Percentiles rank a stretch among this genome's conserved stretches.
Evolutionary conservation across 2,113 vertebrate genomes (phyloP).

Genomic region (Xyrauchen texanus): DNA sequence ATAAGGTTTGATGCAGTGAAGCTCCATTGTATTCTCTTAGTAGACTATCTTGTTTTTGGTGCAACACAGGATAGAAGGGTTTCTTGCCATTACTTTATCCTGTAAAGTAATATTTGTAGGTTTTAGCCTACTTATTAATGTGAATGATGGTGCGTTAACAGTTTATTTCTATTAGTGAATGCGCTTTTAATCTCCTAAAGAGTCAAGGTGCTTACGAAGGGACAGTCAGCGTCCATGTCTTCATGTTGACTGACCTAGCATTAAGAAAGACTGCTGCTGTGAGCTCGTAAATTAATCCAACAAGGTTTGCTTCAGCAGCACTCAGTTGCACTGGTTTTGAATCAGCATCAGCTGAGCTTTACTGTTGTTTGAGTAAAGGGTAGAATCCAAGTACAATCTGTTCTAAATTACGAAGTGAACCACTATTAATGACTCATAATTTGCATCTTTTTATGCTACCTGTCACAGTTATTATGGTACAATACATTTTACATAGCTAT

Average conservation of each 20-base stretch:
- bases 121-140: not conserved
- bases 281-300: slow-evolving; percentile 17
- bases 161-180: slow-evolving; percentile 16
- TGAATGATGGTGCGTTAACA: not conserved
- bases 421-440: too few species aligned
- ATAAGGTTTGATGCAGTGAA: not conserved
- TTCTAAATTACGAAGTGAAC: too few species aligned
- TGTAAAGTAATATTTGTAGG: not conserved
- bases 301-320: not conserved
- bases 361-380: not conserved
- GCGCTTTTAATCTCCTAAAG: slow-evolving; percentile 20
- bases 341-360: not conserved
- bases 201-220: slow-evolving; percentile 8
- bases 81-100: not conserved
- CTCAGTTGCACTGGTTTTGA: not conserved
- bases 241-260: slow-evolving; percentile 2
- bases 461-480: too few species aligned
- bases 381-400: too few species aligned
- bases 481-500: too few species aligned
- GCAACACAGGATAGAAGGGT: not conserved
- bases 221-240: not conserved
- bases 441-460: too few species aligned
- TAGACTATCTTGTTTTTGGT: not conserved
- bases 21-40: not conserved
- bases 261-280: slow-evolving; percentile 7